Conservation (phyloP, 1,140 invertebrate species). For the Zaprionus africanus region DNA sequence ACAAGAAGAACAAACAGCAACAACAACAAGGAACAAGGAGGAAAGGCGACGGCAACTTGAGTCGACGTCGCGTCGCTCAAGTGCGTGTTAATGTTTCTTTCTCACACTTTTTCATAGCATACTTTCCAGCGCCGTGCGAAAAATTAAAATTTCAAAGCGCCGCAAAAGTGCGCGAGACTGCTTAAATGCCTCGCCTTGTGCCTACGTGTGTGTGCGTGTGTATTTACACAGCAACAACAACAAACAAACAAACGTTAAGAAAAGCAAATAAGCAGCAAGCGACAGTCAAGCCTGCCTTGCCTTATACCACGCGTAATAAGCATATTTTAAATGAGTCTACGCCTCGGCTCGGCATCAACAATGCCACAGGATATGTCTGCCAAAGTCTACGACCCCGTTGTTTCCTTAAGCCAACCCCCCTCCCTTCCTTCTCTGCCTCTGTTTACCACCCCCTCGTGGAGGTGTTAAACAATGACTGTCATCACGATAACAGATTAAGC, state of each 20-base stretch:
- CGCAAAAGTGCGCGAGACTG: slow-evolving; percentile 50
- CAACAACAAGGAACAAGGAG: slow-evolving; percentile 9
- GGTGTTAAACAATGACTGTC: slow-evolving; percentile 9
- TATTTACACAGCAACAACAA: slow-evolving; percentile 63
- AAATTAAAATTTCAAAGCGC: slow-evolving; percentile 80
- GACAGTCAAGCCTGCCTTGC: slow-evolving; percentile 11
- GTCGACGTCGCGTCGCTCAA: slow-evolving; percentile 9
- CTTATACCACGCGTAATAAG: slow-evolving; percentile 58
- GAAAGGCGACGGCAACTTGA: slow-evolving; percentile 35
- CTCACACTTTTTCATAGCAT: slow-evolving; percentile 52
- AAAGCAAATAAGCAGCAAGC: slow-evolving; percentile 73
- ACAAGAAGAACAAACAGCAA: not conserved
- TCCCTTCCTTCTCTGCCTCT: not conserved
- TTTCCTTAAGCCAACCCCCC: not conserved
- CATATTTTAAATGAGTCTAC: slow-evolving; percentile 57
- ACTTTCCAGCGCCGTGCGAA: slow-evolving; percentile 73
- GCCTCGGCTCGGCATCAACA: slow-evolving; percentile 44
- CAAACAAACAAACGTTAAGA: slow-evolving; percentile 62
- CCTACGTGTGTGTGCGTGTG: slow-evolving; percentile 14
- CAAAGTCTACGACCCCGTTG: not conserved
- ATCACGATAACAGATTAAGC: slow-evolving; percentile 8
- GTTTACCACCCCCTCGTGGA: not conserved
- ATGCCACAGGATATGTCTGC: slow-evolving; percentile 53
- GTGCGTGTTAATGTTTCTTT: slow-evolving; percentile 44
- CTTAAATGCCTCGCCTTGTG: slow-evolving; percentile 11